Base-by-base conservation (phyloP, 2,888 invertebrate genomes). In the Aporophyla nigra region DNA sequence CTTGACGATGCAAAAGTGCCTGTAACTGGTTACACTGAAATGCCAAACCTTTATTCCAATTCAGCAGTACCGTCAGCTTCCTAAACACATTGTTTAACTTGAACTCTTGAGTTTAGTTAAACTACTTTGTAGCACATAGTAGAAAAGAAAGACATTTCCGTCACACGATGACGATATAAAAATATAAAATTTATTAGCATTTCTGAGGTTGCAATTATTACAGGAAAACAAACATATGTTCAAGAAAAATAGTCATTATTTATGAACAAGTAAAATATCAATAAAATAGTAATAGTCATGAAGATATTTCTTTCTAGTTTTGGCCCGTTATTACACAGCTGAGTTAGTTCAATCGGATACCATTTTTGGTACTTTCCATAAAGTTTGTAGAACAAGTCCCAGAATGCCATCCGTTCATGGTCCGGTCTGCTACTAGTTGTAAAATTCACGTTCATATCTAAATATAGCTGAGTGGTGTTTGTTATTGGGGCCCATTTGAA, bases 371-470 rank as follows among this genome's bases (percentile, higher is more conserved):
- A 77, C 9, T 84, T 82, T 54, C 76, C 78, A 54, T 88, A 84
- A 0, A 85, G 54, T 70, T 78, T 89, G 72, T 90, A 91, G 69
- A 92, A 91, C 7, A 87, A 70, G 7, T 90, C 87, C 88, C 86
- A 89, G 68, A 89, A 90, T 2, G 84, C 76, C 82, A 84, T 89
- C 43, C 88, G 81, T 0, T n/a, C 70, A 49, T 87, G 78, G 63
- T 84, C 85, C 2, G 85, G 85, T 54, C 87, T 84, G 33, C 58
- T 76, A 5, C 59, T 67, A 2, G 78, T 27, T 1, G 65, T 74
- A 4, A 87, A 73, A 0, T 88, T 78, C 4, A 61, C 51, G 63
- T 84, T 76, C 51, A 89, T 85, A 51, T 81, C 49, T n/a, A 90
- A 62, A 43, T 87, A 90, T 2, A 59, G 46, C n/a, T 83, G 69